Percentiles rank a stretch among this genome's conserved stretches.
phyloP scores from a whole-genome alignment of 2,888 invertebrate species.

The Chrysodeixis includens region DNA sequence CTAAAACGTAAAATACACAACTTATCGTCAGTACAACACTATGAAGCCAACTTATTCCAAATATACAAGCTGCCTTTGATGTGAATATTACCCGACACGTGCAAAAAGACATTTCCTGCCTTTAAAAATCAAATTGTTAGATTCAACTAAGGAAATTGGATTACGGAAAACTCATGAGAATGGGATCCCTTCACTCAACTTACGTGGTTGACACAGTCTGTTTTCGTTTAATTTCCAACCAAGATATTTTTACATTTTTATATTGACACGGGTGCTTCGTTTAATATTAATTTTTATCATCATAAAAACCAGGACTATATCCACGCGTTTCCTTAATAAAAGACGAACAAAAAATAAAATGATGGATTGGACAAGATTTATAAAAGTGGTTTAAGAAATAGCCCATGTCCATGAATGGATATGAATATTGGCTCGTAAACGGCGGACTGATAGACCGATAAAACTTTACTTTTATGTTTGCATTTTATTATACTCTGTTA shows the following conservation, averaged over 20 bases:
- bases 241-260: slow-evolving; percentile 8
- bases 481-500: background rate
- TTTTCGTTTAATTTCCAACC: slow-evolving; percentile 50
- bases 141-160: slow-evolving; percentile 36
- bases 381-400: slow-evolving; percentile 4
- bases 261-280: slow-evolving; percentile 1
- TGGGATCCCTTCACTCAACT: slow-evolving; percentile 21
- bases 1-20: too few species aligned
- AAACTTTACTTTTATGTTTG: slow-evolving; percentile 4
- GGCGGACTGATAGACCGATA: background rate
- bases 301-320: background rate
- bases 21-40: too few species aligned
- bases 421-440: slow-evolving; percentile 4
- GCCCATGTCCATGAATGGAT: slow-evolving; percentile 4
- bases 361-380: slow-evolving; percentile 4
- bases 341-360: background rate
- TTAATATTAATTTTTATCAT: background rate
- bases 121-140: slow-evolving; percentile 25
- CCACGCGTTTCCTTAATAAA: slow-evolving; percentile 2
- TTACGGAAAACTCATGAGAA: slow-evolving; percentile 30
- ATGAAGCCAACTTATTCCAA: background rate
- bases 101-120: slow-evolving; percentile 9
- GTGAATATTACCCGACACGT: background rate
- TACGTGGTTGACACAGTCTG: slow-evolving; percentile 31
- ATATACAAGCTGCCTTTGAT: background rate